A percentile compares a stretch with the other conserved stretches of the same genome.
Conservation (phyloP, 2,888 invertebrate genomes). For the Eristalis arbustorum region DNA sequence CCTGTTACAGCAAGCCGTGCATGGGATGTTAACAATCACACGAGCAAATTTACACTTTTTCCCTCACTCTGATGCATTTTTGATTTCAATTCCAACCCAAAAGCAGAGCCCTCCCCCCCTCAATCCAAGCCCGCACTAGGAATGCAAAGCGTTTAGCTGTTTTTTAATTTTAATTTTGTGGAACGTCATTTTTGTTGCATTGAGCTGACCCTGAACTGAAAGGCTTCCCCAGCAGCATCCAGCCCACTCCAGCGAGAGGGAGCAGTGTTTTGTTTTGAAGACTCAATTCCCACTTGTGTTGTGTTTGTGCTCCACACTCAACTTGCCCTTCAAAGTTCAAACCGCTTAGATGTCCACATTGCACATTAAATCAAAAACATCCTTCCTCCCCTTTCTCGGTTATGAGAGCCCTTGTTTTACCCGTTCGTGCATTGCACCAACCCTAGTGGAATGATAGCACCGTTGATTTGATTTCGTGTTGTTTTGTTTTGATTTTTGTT, state of each 20-base stretch:
- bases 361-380: conserved; percentile 25
- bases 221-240: not conserved
- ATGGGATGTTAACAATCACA: not conserved
- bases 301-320: not conserved
- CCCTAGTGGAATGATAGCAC: conserved; percentile 57
- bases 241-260: not conserved
- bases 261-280: not conserved
- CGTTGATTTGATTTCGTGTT: not conserved
- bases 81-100: not conserved
- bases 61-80: not conserved
- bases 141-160: not conserved
- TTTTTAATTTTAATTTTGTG: not conserved
- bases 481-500: not conserved
- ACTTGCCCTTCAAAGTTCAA: conserved; percentile 9
- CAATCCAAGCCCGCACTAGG: not conserved
- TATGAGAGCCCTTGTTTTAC: conserved; percentile 11
- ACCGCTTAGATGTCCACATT: conserved; percentile 44
- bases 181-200: conserved; percentile 4
- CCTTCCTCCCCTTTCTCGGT: no score
- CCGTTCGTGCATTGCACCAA: conserved; percentile 47
- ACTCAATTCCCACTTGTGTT: conserved; percentile 14
- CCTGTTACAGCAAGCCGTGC: not conserved
- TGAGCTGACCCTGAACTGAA: not conserved
- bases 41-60: not conserved
- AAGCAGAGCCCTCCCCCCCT: not conserved